These are phyloP conservation scores for Venusia cambrica DNA, from an alignment of 2,888 invertebrate genomes.

Conservation along the genomic window DNA sequence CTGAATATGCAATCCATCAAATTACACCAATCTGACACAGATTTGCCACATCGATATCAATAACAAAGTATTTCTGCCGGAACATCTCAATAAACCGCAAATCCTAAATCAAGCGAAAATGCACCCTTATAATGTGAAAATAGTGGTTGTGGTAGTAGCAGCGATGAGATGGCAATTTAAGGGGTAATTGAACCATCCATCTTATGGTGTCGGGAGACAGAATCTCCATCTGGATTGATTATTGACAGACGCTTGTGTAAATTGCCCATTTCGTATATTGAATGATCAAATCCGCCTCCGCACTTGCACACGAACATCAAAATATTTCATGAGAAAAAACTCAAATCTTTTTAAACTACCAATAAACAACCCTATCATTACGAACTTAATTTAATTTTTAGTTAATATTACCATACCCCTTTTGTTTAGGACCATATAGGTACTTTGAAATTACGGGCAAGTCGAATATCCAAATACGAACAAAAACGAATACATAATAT, in stretches of 20 bases:
- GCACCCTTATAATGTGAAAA: conserved; percentile 19
- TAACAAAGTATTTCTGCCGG: conserved; percentile 37
- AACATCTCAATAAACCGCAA: conserved; percentile 27
- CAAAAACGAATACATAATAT: too few species aligned
- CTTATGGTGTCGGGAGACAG: conserved; percentile 41
- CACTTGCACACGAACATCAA: conserved; percentile 3
- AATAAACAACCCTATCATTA: too few species aligned
- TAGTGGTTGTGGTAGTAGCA: conserved; percentile 24
- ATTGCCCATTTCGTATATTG: conserved; percentile 31
- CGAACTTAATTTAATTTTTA: too few species aligned
- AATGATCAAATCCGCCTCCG: conserved; percentile 20
- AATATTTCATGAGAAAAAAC: neutral
- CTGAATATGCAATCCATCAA: conserved; percentile 28
- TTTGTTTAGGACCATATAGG: too few species aligned
- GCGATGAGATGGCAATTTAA: conserved; percentile 30
- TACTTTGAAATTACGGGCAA: too few species aligned
- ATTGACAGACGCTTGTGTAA: conserved; percentile 30
- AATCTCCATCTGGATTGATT: conserved; percentile 36
- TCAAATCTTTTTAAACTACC: neutral
- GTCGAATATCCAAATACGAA: too few species aligned
- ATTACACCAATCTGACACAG: conserved; percentile 38
- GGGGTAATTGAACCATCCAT: conserved; percentile 52
- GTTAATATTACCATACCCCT: too few species aligned
- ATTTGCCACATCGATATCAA: conserved; percentile 39
- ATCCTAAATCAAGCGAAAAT: conserved; percentile 20